phyloP scores from a whole-genome alignment of 2,113 vertebrate species.

The Amia ocellicauda region DNA sequence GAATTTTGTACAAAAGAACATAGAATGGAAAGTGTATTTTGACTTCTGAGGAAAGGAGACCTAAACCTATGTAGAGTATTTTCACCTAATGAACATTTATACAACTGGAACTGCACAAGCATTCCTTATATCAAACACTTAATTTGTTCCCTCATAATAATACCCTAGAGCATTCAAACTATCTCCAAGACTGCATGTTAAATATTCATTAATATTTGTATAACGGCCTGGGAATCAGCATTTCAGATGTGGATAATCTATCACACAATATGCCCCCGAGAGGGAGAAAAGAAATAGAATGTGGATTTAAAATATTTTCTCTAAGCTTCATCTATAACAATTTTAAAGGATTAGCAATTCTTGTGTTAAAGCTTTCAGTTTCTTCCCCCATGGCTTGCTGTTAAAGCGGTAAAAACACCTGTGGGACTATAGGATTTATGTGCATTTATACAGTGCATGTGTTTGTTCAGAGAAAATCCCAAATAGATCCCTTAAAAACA shows the following conservation, averaged over 20 bases:
- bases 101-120: too few relatives aligned
- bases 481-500: too few relatives aligned
- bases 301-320: background rate
- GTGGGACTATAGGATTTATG: too few relatives aligned
- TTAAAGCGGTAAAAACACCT: background rate
- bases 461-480: too few relatives aligned
- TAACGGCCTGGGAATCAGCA: conserved; percentile 15
- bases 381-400: background rate
- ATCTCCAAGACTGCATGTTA: background rate
- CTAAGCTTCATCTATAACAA: background rate
- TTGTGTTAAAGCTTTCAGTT: background rate
- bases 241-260: conserved; percentile 15
- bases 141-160: too few relatives aligned
- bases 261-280: background rate
- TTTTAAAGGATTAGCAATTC: background rate
- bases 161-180: conserved; percentile 6
- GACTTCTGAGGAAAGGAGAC: too few relatives aligned
- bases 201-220: background rate
- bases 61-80: too few relatives aligned
- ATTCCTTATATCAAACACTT: too few relatives aligned
- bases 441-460: too few relatives aligned
- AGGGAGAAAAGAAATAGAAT: conserved; percentile 5
- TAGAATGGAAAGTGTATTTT: too few relatives aligned
- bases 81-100: too few relatives aligned
- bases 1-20: too few relatives aligned